phyloP scores from a whole-genome alignment of 2,113 vertebrate genomes.

The Tetrax tetrax region DNA sequence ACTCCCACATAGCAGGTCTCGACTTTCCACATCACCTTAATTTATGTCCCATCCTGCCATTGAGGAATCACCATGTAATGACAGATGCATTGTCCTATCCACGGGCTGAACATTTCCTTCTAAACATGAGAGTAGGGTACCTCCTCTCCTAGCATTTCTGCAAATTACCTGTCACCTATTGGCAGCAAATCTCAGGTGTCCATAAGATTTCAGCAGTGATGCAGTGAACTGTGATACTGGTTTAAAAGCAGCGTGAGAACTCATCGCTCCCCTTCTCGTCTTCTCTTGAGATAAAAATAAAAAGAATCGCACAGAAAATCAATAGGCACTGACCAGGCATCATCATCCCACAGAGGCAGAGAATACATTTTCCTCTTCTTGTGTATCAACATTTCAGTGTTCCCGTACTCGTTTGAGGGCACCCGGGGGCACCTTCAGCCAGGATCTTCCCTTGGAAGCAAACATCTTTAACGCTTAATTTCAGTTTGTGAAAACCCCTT shows the following conservation, averaged over 20 bases:
- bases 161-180: not conserved
- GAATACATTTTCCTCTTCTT: not conserved
- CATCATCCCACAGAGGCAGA: not conserved
- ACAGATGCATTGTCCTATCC: not conserved
- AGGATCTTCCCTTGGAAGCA: not conserved
- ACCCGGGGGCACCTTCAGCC: not conserved
- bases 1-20: not conserved
- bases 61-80: not conserved
- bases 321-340: not conserved
- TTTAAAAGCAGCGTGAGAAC: not conserved
- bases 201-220: not conserved
- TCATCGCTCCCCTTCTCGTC: not conserved
- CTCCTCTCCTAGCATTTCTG: not conserved
- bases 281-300: not conserved
- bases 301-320: not conserved
- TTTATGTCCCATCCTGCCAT: not conserved
- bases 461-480: not conserved
- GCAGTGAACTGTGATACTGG: not conserved
- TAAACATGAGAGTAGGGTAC: not conserved
- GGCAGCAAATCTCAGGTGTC: not conserved
- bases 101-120: fast-evolving
- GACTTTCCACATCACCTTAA: not conserved
- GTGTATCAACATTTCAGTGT: not conserved
- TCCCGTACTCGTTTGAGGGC: not conserved
- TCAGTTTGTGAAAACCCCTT: not conserved